Evolutionary conservation across 2,113 vertebrate genomes (phyloP).

Genomic region (Alces alces): DNA sequence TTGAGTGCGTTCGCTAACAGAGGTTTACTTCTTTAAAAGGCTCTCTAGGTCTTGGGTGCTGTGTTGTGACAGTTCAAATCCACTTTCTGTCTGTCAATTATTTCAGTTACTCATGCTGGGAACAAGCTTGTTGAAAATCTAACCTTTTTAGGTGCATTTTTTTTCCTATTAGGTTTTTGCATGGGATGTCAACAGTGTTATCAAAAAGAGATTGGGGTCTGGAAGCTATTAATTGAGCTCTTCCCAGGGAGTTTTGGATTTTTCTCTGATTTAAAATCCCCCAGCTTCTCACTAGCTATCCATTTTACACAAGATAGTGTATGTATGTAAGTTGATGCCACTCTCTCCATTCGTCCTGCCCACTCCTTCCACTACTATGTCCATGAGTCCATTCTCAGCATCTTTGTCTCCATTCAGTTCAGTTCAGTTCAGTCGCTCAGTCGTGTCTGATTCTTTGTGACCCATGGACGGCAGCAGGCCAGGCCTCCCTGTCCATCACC

Average conservation of each 20-base stretch:
- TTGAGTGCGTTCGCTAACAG: not conserved
- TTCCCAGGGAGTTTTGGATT: not conserved
- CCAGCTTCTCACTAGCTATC: not conserved
- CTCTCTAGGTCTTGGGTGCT: not conserved
- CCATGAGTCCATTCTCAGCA: not conserved
- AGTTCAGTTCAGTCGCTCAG: not conserved
- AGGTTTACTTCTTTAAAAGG: not conserved
- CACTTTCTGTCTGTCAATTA: not conserved
- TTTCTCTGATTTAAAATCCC: slow-evolving; percentile 26
- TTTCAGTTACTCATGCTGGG: not conserved
- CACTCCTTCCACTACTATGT: not conserved
- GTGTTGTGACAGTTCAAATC: not conserved
- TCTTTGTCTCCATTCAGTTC: not conserved
- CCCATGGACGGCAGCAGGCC: rapidly evolving
- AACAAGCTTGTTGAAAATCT: not conserved
- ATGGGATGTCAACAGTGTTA: not conserved
- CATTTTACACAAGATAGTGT: not conserved
- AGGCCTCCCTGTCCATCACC: not conserved
- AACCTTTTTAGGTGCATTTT: not conserved
- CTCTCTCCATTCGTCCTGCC: rapidly evolving
- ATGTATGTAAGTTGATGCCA: not conserved
- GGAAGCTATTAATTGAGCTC: not conserved
- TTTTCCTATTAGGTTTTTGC: not conserved
- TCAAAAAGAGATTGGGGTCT: not conserved
- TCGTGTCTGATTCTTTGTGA: not conserved